A percentile compares a stretch with the other conserved stretches of the same genome.
phyloP scores from a whole-genome alignment of 1,140 invertebrate genomes.

The Penaeus vannamei region DNA sequence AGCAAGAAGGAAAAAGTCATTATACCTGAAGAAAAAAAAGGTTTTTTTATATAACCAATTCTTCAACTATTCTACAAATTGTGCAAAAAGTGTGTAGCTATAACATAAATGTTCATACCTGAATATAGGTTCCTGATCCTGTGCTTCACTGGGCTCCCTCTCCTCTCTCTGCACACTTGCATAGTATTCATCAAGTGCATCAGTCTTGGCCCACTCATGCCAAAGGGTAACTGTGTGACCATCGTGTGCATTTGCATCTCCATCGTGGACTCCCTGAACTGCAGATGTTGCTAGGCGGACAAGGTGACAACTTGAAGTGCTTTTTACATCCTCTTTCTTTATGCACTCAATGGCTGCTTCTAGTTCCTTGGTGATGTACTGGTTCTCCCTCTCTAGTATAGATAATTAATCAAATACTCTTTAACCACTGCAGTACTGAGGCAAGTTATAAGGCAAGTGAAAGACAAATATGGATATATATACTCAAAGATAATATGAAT shows the following conservation, averaged over 20 bases:
- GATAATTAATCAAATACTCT: not conserved
- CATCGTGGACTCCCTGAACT: not conserved
- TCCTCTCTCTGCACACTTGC: not conserved
- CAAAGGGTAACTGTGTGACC: slow-evolving; percentile 31
- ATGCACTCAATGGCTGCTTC: slow-evolving; percentile 35
- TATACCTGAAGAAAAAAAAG: slow-evolving; percentile 32
- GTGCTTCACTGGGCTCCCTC: not conserved
- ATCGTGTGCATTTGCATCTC: not conserved
- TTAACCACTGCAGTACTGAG: not conserved
- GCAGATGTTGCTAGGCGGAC: slow-evolving; percentile 38
- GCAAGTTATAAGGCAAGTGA: not conserved
- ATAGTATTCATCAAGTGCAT: slow-evolving; percentile 35
- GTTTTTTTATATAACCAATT: no score
- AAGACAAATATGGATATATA: not conserved
- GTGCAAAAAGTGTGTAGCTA: not conserved
- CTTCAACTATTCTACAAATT: not conserved
- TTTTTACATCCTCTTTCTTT: slow-evolving; percentile 16
- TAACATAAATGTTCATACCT: slow-evolving; percentile 30
- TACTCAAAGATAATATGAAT: no score
- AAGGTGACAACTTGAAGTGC: not conserved
- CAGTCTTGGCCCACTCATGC: slow-evolving; percentile 30
- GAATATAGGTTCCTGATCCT: slow-evolving; percentile 34
- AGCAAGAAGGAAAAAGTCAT: slow-evolving; percentile 55
- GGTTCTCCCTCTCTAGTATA: slow-evolving; percentile 41
- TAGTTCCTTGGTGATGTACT: slow-evolving; percentile 30